Evolutionary conservation across 2,113 vertebrate species (phyloP), one percentile per base, ranked within the genome.

Genomic region (Bujurquina vittata): DNA sequence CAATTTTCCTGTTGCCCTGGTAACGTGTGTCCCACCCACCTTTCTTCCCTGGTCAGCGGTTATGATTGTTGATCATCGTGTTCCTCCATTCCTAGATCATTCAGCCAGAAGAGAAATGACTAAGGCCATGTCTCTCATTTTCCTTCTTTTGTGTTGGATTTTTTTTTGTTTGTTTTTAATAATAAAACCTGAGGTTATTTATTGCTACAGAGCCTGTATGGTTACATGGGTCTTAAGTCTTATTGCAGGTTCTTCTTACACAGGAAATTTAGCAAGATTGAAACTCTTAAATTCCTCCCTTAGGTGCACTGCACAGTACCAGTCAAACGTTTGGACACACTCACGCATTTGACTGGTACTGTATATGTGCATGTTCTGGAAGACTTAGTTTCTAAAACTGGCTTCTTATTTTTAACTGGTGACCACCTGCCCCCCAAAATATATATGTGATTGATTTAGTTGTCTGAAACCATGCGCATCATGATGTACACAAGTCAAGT

Each of bases 1-100:
- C 84, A 77, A 58, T 83, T 52, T 87, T 52, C 75, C 67, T 40
- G 93, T 93, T 91, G 87, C 92, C 88, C 52, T 62, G 89, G 91
- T 81, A 91, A 93, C 89, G 29, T 20, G 20, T 79, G 65, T 74
- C 63, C 85, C 52, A 58, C 59, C 33, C 10, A 10, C 31, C 57
- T 8, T 69, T 61, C 49, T 69, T 76, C 46, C 23, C 75, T 22
- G 75, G 78, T 83, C 72, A 84, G 26, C 18, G 62, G 65, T 79
- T 82, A 72, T 84, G 46, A 75, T 79, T 52, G 23, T 69, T 75
- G 75, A 81, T 89, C 79, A 79, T 79, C n/a, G 58, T 49, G 55
- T 23, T 59, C 22, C 18, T 69, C 65, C 9, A 37, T 72, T 77
- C 69, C 60, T 72, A 29, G 75, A 63, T 91, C 73, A 74, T 65